Evolutionary conservation across 1,140 invertebrate genomes (phyloP), one percentile per base, ranked within the genome.

Genomic region (Plectus sambesii): DNA sequence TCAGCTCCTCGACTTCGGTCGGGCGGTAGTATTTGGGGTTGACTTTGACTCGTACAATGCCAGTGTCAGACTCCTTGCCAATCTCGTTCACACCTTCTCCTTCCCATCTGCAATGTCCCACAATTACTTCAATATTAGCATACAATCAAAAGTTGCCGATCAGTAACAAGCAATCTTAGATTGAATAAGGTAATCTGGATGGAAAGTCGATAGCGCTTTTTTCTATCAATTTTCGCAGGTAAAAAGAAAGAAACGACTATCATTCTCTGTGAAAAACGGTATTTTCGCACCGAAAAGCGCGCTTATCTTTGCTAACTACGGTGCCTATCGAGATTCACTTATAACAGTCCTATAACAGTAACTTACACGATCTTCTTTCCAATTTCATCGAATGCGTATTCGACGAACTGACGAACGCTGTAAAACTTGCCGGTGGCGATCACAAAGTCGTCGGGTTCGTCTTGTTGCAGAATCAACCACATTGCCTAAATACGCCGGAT

Each of bases 401-500:
- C 87, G 0, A 97, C 87, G 77, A 99, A 99, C 74, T 98, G 87
- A 30, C 85, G 75, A 1, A 98, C 92, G 71, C 86, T 94, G 69
- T 93, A 88, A 4, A 81, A 80, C 72, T 92, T 82, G 15, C 89
- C 89, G 2, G 89, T 97, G 2, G 93, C 87, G 59, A 99, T 89
- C 1, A 99, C 92, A 77, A 84, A 98, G 74, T 99, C 92, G 40
- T 96, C 84, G 0, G 93, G 84, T 36, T 74, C 72, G 0, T 88
- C 79, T 69, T 86, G 82, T 70, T 99, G 94, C n/a, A 99, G 74
- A 86, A 99, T 99, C 65, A 92, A 70, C 92, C 92, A 99, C 94
- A 99, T 99, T 8, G 90, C 93, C 83, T 90, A 64, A 4, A 73
- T 69, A 62, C 35, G n/a, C n/a, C n/a, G n/a, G n/a, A n/a, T n/a